Conservation (phyloP, 2,113 vertebrate species). For the Hipposideros armiger region DNA sequence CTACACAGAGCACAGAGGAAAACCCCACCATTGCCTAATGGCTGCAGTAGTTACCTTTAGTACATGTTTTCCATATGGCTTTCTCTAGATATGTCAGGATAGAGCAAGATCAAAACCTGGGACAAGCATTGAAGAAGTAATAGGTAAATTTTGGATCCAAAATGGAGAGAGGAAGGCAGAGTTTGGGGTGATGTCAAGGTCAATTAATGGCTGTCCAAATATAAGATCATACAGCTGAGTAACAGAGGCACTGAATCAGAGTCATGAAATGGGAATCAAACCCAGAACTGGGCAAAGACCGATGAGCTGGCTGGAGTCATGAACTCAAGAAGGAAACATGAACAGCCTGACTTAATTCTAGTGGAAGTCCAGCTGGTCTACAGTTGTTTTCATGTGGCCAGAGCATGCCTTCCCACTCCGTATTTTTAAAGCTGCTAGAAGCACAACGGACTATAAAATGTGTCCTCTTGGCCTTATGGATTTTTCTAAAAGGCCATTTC, state of each 20-base stretch:
- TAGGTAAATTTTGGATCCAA: not conserved
- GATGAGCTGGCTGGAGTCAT: not conserved
- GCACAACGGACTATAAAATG: not conserved
- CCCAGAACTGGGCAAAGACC: not conserved
- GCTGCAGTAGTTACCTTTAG: not conserved
- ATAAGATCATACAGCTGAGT: not conserved
- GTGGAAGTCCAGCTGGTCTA: not conserved
- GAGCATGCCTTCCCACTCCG: not conserved
- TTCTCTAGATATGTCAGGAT: not conserved
- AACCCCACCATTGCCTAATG: not conserved
- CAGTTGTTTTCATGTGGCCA: not conserved
- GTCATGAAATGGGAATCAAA: not conserved
- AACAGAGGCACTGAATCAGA: not conserved
- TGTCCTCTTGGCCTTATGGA: not conserved
- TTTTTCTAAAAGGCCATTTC: not conserved
- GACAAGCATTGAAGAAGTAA: not conserved
- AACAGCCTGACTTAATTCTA: not conserved
- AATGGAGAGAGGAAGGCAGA: not conserved
- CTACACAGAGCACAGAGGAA: not conserved
- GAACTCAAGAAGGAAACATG: not conserved
- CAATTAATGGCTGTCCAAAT: not conserved
- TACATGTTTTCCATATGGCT: not conserved
- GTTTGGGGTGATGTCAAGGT: not conserved
- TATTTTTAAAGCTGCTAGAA: constrained; percentile 10
- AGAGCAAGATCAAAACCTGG: not conserved